Evolutionary conservation across 64 coral and sea anemone species (phyloP).

Genomic region (Stylophora pistillata): DNA sequence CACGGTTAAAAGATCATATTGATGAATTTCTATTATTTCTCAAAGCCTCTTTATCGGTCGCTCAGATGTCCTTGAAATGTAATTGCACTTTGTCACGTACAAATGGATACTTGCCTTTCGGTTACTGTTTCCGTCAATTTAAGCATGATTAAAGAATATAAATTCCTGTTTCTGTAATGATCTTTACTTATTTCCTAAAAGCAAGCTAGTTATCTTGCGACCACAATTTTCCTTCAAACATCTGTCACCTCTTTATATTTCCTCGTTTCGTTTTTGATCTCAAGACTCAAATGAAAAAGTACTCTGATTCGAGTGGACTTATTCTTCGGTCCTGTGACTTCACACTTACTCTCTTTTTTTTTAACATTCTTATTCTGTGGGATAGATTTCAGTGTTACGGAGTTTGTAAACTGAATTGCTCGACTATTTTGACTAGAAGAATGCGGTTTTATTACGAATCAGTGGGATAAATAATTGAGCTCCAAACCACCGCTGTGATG

Average conservation of each 20-base stretch:
- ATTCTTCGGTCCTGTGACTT: background rate
- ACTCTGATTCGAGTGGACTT: background rate
- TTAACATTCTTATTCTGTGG: background rate
- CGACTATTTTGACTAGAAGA: conserved; percentile 10
- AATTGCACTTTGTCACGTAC: background rate
- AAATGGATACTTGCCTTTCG: background rate
- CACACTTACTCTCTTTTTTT: background rate
- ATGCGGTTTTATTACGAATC: conserved; percentile 7
- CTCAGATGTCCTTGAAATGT: background rate
- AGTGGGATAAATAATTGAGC: conserved; percentile 18
- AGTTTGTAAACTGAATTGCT: conserved; percentile 5
- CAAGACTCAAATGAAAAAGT: background rate
- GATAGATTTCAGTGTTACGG: background rate
- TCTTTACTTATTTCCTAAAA: background rate
- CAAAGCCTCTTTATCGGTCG: background rate
- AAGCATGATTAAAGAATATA: background rate
- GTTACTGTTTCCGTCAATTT: background rate
- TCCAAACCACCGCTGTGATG: conserved; percentile 7
- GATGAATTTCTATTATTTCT: background rate
- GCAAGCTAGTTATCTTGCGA: background rate
- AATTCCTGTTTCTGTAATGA: background rate
- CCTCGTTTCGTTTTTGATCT: background rate
- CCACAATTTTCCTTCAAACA: background rate
- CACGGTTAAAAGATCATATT: background rate
- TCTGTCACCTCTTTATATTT: background rate